Evolutionary conservation across 2,113 vertebrate genomes (phyloP).

Genomic region (Pachyramphus minor): DNA sequence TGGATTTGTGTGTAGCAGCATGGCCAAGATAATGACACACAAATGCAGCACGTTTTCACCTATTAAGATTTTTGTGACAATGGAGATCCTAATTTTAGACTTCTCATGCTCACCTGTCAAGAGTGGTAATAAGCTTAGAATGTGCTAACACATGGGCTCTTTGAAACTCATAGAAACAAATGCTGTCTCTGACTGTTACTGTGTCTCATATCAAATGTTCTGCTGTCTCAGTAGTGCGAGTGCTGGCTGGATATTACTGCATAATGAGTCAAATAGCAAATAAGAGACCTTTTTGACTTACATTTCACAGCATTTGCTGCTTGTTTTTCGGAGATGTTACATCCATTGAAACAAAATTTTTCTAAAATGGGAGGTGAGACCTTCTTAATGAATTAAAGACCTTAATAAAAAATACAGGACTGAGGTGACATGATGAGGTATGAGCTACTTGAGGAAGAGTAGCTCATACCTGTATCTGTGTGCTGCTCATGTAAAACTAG

Average conservation of each 20-base stretch:
- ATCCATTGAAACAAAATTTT: not conserved
- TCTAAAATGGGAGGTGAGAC: not conserved
- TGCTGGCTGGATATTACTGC: not conserved
- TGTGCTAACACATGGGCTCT: not conserved
- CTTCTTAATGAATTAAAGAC: not conserved
- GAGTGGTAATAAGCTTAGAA: not conserved
- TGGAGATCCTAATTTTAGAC: not conserved
- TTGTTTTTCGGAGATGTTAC: not conserved
- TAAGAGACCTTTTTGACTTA: not conserved
- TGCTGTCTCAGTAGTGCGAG: not conserved
- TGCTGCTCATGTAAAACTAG: not conserved
- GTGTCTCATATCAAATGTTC: not conserved
- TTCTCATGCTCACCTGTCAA: not conserved
- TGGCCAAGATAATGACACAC: not conserved
- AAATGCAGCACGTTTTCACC: not conserved
- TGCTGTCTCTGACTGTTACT: not conserved
- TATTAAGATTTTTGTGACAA: not conserved
- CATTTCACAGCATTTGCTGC: not conserved
- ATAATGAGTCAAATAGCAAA: not conserved
- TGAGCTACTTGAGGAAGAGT: not conserved
- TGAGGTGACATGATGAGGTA: not conserved
- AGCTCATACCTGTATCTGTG: not conserved
- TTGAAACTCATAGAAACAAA: not conserved
- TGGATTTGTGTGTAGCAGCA: not conserved
- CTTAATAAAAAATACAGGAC: not conserved